Evolutionary conservation across 2,797 vertebrate species (phyloP), one percentile per base, ranked within the genome.

Genomic region (Sebastes dallii): DNA sequence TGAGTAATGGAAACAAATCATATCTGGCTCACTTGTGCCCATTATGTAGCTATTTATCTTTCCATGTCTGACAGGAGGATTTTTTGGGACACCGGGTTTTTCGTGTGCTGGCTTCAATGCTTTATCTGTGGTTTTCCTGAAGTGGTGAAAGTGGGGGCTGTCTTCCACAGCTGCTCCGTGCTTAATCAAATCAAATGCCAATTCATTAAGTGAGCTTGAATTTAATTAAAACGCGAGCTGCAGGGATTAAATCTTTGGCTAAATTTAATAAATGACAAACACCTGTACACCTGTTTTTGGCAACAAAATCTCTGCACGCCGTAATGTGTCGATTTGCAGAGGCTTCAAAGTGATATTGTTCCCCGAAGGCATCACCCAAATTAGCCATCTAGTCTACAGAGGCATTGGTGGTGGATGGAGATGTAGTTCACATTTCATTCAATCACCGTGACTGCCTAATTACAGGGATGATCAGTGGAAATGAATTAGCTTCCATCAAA

Each of bases 261-360:
- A 90, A 91, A 94, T 92, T 80, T 92, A 93, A 95, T 94, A 93
- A 94, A 91, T 89, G 86, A 91, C 89, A 91, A 94, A 95, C 95
- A 96, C 94, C 94, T 96, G 94, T 93, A 92, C 91, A 90, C 84
- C 86, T 86, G 88, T 81, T 87, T 90, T 88, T 95, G 94, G 92
- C 92, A 92, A 86, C 39, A 76, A 80, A 69, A 66, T 14, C 78
- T 64, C 59, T 78, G 87, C 84, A 70, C 24, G 54, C 80, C 81
- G 71, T 89, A 90, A 93, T 94, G 75, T 81, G 83, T 79, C 85
- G 77, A 95, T 93, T 92, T 91, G 82, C 88, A 90, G 74, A 64
- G 74, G 76, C 81, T 86, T 91, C 78, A 77, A 75, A 91, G 89
- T 82, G 78, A 90, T 80, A 82, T 72, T 62, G 73, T 80, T 69